Conservation (phyloP, 2,113 vertebrate genomes). For the Cairina moschata region DNA sequence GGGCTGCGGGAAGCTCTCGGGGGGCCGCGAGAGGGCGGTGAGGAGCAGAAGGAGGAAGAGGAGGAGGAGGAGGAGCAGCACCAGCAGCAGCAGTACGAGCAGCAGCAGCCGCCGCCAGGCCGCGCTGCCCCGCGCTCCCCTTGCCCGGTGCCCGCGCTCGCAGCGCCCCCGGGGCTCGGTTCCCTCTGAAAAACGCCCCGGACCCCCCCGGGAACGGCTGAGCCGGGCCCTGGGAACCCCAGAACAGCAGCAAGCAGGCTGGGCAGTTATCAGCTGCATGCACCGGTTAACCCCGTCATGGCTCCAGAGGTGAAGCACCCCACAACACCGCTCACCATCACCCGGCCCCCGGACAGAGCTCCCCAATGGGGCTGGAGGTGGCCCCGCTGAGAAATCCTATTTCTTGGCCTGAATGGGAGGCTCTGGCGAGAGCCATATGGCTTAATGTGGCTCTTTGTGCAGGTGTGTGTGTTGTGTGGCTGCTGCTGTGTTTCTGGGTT, state of each 20-base stretch:
- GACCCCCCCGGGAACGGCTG: not conserved
- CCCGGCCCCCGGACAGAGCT: too few relatives aligned
- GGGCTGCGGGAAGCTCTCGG: too few relatives aligned
- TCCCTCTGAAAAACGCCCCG: not conserved
- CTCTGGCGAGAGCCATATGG: not conserved
- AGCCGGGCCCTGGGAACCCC: not conserved
- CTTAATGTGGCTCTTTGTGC: not conserved
- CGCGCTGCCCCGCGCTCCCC: too few relatives aligned
- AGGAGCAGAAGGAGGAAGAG: too few relatives aligned
- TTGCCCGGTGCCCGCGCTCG: too few relatives aligned
- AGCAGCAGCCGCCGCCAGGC: too few relatives aligned
- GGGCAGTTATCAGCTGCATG: fast-evolving
- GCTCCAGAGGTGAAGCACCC: not conserved
- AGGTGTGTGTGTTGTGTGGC: fast-evolving
- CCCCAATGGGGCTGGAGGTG: too few relatives aligned
- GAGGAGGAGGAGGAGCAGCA: too few relatives aligned
- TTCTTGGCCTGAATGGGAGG: not conserved
- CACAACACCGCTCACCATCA: not conserved
- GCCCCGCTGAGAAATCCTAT: not conserved
- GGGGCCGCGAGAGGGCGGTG: too few relatives aligned
- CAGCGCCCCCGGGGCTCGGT: too few relatives aligned
- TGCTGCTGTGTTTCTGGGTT: not conserved
- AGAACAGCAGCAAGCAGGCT: not conserved
- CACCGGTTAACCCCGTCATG: not conserved
- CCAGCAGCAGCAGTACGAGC: fast-evolving